Base-by-base conservation (phyloP, 2,797 vertebrate genomes). In the Anguilla marmorata region DNA sequence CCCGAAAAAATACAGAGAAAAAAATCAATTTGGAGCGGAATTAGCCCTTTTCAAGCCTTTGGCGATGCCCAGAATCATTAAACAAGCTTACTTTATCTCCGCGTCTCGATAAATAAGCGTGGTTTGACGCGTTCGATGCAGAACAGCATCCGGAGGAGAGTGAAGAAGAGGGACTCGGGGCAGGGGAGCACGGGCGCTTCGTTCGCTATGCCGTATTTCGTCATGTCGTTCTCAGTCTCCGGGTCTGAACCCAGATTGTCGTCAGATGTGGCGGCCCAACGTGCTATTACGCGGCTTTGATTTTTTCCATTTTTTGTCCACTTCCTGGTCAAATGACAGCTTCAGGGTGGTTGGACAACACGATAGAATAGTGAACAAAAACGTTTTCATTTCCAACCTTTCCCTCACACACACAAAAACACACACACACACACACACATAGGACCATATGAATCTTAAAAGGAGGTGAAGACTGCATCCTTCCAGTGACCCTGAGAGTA, bases 21-120 rank as follows among this genome's bases (percentile, higher is more conserved):
- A 82, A 82, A 82, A 82, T 82, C 79, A 24, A 82, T 82, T 21
- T 82, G 79, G 21, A 48, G 41, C 45, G 79, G 79, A 82, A 82
- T 82, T 21, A 50, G 79, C 50, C 79, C 21, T 50, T 50, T 50
- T 82, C 79, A 37, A n/a, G 45, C 79, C 79, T 48, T 82, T 8
- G n/a, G 79, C 33, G 45, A 79, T 21, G 74, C 33, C 19, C 12
- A 33, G 37, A 41, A 37, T 79, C 74, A 79, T 79, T 79, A 79
- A 16, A 41, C 74, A 48, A 82, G 79, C 79, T n/a, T 50, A 82
- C 79, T 50, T 48, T 24, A 82, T 82, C 79, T 50, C 45, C 12
- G 79, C 16, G 3, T 82, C 45, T 21, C 24, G 27, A 82, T 82
- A 82, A 48, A 50, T 50, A 82, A 50, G 7, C 5, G n/a, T 1